phyloP scores from a whole-genome alignment of 2,113 vertebrate species.

The Mormyrus iriodes region DNA sequence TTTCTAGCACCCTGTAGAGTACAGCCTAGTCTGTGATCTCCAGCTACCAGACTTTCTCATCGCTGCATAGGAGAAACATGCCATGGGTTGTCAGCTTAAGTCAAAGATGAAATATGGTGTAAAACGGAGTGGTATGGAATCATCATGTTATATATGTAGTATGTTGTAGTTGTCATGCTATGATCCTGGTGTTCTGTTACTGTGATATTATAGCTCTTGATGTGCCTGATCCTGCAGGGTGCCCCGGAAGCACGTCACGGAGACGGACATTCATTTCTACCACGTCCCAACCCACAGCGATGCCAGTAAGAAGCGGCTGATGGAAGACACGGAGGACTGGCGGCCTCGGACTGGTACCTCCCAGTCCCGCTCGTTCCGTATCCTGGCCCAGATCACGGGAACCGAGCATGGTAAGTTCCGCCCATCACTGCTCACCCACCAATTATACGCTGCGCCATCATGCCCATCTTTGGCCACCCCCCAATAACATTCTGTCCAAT shows the following conservation, averaged over 20 bases:
- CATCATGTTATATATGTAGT: neutral
- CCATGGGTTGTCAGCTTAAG: neutral
- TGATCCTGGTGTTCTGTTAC: neutral
- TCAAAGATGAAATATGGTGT: neutral
- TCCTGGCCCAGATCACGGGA: conserved; percentile 94
- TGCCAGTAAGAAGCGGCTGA: conserved; percentile 89
- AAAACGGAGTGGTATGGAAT: neutral
- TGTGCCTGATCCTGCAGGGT: conserved; percentile 48
- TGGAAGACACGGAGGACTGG: conserved; percentile 95
- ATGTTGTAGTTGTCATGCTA: neutral
- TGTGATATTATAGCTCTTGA: neutral
- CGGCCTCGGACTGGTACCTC: conserved; percentile 83
- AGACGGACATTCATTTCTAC: conserved; percentile 86
- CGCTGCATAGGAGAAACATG: neutral
- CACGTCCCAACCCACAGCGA: conserved; percentile 82
- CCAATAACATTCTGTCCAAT: neutral
- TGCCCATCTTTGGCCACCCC: neutral
- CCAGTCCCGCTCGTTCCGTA: conserved; percentile 92
- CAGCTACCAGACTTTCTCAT: neutral
- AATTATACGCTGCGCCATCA: neutral
- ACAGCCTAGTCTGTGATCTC: neutral
- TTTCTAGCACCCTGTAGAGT: neutral
- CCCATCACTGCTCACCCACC: conserved; percentile 25
- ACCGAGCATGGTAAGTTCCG: conserved; percentile 68
- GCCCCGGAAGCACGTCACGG: conserved; percentile 78